These are phyloP conservation scores for Schrankia costaestrigalis DNA, from an alignment of 2,888 invertebrate species.

Conservation along the genomic window DNA sequence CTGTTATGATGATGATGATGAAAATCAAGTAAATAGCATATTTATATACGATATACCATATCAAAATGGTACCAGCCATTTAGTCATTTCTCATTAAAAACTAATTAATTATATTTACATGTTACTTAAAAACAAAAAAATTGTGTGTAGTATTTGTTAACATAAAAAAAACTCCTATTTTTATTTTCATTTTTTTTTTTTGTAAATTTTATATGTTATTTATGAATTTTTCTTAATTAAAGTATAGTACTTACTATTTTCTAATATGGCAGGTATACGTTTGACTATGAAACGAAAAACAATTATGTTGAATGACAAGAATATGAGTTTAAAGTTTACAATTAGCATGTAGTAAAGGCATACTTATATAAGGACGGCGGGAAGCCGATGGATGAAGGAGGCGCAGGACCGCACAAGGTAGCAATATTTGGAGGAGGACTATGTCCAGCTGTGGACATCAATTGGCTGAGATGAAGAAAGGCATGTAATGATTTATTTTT, in stretches of 20 bases:
- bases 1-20: too few species aligned
- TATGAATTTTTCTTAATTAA: too few species aligned
- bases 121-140: background rate
- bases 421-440: too few species aligned
- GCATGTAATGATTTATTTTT: too few species aligned
- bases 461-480: too few species aligned
- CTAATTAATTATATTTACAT: slow-evolving; percentile 1
- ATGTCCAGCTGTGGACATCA: too few species aligned
- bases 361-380: background rate
- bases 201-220: slow-evolving; percentile 30
- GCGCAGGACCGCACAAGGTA: too few species aligned
- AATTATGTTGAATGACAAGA: background rate
- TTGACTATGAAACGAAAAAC: background rate
- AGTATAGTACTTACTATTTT: too few species aligned
- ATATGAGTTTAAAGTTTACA: too few species aligned
- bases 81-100: too few species aligned
- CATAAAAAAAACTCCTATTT: slow-evolving; percentile 8
- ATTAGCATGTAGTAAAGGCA: slow-evolving; percentile 1
- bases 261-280: slow-evolving; percentile 22
- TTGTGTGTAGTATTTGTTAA: slow-evolving; percentile 6
- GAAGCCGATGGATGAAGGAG: background rate
- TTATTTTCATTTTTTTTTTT: slow-evolving; percentile 25
- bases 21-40: too few species aligned
- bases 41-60: too few species aligned
- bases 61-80: background rate